These are phyloP conservation scores for Paguma larvata DNA, from an alignment of 2,797 vertebrate genomes.

Conservation along the genomic window DNA sequence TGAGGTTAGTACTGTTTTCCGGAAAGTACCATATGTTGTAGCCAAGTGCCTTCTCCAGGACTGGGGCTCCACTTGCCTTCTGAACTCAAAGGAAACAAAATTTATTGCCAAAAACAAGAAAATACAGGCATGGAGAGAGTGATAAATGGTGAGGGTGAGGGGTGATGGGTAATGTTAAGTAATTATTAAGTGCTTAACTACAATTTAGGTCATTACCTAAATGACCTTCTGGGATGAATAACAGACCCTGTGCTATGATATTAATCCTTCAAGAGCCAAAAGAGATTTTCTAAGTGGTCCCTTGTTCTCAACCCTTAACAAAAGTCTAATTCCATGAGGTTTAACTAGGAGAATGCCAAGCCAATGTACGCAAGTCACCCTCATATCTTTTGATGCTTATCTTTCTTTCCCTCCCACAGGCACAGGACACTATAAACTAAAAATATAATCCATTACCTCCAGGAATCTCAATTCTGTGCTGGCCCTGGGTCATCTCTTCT, in stretches of 20 bases:
- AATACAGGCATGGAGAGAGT: not conserved
- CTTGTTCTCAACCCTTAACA: not conserved
- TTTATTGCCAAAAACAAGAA: not conserved
- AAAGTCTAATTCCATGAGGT: not conserved
- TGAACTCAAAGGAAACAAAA: constrained; percentile 61
- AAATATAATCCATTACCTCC: not conserved
- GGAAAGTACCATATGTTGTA: constrained; percentile 87
- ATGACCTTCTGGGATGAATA: not conserved
- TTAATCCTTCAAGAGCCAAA: not conserved
- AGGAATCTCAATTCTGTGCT: not conserved
- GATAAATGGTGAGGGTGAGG: not conserved
- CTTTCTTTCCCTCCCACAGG: not conserved
- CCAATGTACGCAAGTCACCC: not conserved
- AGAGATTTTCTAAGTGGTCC: not conserved
- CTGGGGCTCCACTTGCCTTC: constrained; percentile 70
- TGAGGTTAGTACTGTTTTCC: constrained; percentile 72
- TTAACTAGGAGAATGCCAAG: not conserved
- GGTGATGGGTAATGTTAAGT: not conserved
- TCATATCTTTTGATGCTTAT: not conserved
- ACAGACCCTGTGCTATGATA: not conserved
- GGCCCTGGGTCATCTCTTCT: not conserved
- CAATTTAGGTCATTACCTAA: not conserved
- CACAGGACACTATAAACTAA: not conserved
- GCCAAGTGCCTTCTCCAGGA: constrained; percentile 74
- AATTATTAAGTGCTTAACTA: not conserved